phyloP scores from a whole-genome alignment of 2,888 invertebrate species.

The Pollenia griseotomentosa region DNA sequence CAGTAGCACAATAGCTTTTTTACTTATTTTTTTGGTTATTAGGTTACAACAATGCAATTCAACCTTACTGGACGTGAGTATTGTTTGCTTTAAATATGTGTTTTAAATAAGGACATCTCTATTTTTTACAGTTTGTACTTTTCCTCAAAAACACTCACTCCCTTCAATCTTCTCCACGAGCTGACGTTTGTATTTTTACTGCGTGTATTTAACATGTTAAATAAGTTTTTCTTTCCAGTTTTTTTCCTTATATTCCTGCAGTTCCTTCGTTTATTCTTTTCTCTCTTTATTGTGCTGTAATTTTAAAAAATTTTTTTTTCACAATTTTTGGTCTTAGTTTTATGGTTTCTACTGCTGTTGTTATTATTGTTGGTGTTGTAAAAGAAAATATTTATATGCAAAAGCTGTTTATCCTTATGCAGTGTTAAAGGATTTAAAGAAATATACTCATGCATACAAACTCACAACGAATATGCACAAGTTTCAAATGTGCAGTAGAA shows the following conservation, averaged over 20 bases:
- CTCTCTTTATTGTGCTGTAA: neutral
- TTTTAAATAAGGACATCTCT: slow-evolving; percentile 27
- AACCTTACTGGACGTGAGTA: neutral
- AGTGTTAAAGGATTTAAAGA: slow-evolving; percentile 44
- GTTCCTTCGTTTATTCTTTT: neutral
- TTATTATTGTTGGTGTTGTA: slow-evolving; percentile 1
- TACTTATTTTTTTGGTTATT: neutral
- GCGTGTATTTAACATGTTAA: slow-evolving; percentile 49
- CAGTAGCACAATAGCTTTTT: neutral
- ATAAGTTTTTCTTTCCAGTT: slow-evolving; percentile 1
- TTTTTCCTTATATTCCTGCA: neutral
- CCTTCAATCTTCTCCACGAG: neutral
- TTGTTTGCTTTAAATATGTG: slow-evolving; percentile 14
- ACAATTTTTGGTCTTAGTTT: slow-evolving; percentile 51
- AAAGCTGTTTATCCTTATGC: slow-evolving; percentile 37
- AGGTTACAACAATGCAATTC: neutral
- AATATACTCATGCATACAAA: neutral
- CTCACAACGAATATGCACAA: neutral
- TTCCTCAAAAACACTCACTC: neutral
- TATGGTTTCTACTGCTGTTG: neutral
- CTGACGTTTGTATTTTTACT: slow-evolving; percentile 45
- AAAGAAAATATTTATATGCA: slow-evolving; percentile 47
- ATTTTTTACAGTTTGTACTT: neutral
- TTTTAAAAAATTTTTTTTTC: slow-evolving; percentile 39
- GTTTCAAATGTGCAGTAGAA: neutral